Evolutionary conservation across 2,113 vertebrate genomes (phyloP).

Genomic region (Burhinus oedicnemus): DNA sequence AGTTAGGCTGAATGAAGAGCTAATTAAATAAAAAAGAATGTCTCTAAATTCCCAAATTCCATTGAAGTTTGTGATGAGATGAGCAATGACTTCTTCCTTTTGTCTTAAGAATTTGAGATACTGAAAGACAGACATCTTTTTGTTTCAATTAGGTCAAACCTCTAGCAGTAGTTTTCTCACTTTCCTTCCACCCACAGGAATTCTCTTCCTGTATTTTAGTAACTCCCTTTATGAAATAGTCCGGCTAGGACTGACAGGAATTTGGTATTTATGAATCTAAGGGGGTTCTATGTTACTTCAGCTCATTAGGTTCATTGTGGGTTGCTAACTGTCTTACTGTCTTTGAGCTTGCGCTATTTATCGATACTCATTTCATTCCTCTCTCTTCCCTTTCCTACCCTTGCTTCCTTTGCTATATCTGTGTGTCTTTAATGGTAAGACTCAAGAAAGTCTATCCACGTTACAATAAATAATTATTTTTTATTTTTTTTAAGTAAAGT

Average conservation of each 20-base stretch:
- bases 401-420: slow-evolving; percentile 89
- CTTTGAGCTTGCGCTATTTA: slow-evolving; percentile 76
- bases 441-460: slow-evolving; percentile 91
- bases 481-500: slow-evolving; percentile 79
- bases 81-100: neutral
- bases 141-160: neutral
- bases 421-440: slow-evolving; percentile 92
- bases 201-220: neutral
- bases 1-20: neutral
- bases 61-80: neutral
- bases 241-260: neutral
- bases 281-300: neutral
- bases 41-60: neutral
- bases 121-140: neutral
- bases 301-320: slow-evolving; percentile 59
- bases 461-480: slow-evolving; percentile 85
- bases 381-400: slow-evolving; percentile 86
- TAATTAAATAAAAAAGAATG: neutral
- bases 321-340: slow-evolving; percentile 81
- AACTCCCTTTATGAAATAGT: neutral
- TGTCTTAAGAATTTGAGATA: neutral
- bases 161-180: neutral
- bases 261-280: neutral
- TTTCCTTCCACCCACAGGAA: neutral
- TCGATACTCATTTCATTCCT: slow-evolving; percentile 82